Percentiles rank a stretch among this genome's conserved stretches.
phyloP scores from a whole-genome alignment of 2,888 invertebrate genomes.

The Spodoptera exigua region DNA sequence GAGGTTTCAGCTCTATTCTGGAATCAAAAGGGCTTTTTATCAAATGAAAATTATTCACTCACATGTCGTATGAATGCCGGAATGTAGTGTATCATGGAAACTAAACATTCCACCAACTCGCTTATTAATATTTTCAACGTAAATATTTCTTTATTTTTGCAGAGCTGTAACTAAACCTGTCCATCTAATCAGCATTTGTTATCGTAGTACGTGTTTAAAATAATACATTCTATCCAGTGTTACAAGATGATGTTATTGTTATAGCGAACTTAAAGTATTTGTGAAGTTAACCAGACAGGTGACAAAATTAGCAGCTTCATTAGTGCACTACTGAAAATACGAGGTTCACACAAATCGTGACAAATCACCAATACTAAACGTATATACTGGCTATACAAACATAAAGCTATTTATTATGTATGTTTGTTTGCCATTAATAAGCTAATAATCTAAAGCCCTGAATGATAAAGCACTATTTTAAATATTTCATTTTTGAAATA shows the following conservation, averaged over 20 bases:
- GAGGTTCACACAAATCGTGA: slow-evolving; percentile 33
- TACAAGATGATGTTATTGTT: slow-evolving; percentile 29
- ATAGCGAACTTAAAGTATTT: slow-evolving; percentile 20
- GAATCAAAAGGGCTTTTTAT: no score
- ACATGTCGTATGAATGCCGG: no score
- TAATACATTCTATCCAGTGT: slow-evolving; percentile 27
- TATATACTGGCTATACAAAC: slow-evolving; percentile 19
- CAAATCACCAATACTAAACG: slow-evolving; percentile 16
- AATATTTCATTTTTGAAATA: not conserved
- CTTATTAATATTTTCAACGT: not conserved
- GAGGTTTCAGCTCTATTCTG: no score
- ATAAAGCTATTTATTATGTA: slow-evolving; percentile 8
- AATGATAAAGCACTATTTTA: not conserved
- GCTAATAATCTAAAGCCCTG: not conserved
- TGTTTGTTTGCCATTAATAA: slow-evolving; percentile 14
- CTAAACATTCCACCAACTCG: no score
- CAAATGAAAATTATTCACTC: no score
- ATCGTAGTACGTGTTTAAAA: slow-evolving; percentile 44
- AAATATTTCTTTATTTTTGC: slow-evolving; percentile 12
- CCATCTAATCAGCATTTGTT: slow-evolving; percentile 44
- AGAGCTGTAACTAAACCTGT: slow-evolving; percentile 28
- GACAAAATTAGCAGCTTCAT: slow-evolving; percentile 41
- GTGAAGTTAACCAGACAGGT: slow-evolving; percentile 19
- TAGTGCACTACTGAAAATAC: slow-evolving; percentile 40
- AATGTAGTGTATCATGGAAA: no score